Base-by-base conservation (phyloP, 92 coral and sea anemone species). In the Porites divaricata region DNA sequence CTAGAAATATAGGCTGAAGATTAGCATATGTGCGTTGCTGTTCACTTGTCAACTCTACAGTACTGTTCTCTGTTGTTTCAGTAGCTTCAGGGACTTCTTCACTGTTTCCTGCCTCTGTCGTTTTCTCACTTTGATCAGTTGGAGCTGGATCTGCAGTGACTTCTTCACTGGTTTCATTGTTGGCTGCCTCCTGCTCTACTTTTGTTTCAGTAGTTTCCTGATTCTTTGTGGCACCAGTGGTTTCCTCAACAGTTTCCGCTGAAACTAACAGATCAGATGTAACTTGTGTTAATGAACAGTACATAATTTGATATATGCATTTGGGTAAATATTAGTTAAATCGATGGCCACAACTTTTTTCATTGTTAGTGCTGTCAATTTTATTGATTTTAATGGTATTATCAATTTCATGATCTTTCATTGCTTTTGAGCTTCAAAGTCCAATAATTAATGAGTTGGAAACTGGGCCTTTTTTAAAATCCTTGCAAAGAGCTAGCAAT, bases 1-100 rank as follows among this genome's bases (percentile, higher is more conserved):
- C 99, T 61, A 97, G 85, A 74, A 97, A 93, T 56, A 97, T 97
- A 50, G 99, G 99, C 79, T 97, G 98, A 14, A 97, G 96, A 88
- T 97, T 95, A 69, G 99, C 99, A 88, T 95, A 95, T 2, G 98
- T 95, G 35, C 96, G 95, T 72, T 97, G 97, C 76, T 97, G 95
- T 69, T 86, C 95, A 84, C 85, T 90, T 22, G 76, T 81, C 58
- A 76, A 25, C 35, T 91, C 84, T 54, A 77, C 87, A 1, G 78
- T 19, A 21, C 19, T 62, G 22, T 62, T 41, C 2, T 79, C 90
- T 11, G 59, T 15, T 20, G 95, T 57, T 63, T 93, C 61, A 62
- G 90, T 22, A 5, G 67, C 90, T 14, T 80, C 61, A 62, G 90
- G 51, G 3, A 72, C 90, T 14, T 80, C 95, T 69, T 83, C 87